These are phyloP conservation scores for Drosophila pectinifera DNA, from an alignment of 1,140 invertebrate genomes.

Conservation along the genomic window DNA sequence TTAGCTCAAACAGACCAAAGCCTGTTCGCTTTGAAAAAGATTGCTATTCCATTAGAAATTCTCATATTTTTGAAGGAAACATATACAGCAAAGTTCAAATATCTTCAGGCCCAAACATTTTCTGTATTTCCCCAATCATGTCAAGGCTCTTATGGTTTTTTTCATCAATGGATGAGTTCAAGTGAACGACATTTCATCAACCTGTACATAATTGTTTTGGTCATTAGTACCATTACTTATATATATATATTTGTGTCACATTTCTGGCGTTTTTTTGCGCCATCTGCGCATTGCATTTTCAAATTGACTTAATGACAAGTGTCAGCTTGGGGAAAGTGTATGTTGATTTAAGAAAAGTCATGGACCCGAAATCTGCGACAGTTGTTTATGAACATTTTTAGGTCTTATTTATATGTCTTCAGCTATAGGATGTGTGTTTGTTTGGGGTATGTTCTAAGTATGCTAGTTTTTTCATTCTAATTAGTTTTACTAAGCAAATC, in stretches of 20 bases:
- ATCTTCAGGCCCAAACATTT: neutral
- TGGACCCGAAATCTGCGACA: slow-evolving; percentile 37
- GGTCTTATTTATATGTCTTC: slow-evolving; percentile 23
- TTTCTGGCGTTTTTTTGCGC: slow-evolving; percentile 31
- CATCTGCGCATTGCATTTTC: slow-evolving; percentile 70
- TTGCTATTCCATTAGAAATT: slow-evolving; percentile 9
- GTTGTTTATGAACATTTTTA: slow-evolving; percentile 54
- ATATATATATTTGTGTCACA: slow-evolving; percentile 12
- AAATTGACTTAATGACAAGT: slow-evolving; percentile 76
- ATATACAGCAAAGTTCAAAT: neutral
- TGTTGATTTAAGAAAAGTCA: slow-evolving; percentile 47
- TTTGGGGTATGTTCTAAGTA: neutral
- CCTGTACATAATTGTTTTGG: slow-evolving; percentile 47
- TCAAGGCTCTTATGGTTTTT: slow-evolving; percentile 10
- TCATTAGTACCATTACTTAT: slow-evolving; percentile 49
- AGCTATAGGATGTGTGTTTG: slow-evolving; percentile 1
- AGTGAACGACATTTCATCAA: slow-evolving; percentile 14
- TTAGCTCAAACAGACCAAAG: neutral
- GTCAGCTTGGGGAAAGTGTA: slow-evolving; percentile 50
- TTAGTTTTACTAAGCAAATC: neutral
- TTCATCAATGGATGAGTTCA: slow-evolving; percentile 30
- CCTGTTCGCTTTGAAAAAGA: slow-evolving; percentile 4
- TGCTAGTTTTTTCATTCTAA: neutral
- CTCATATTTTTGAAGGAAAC: slow-evolving; percentile 1
- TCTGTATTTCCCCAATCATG: neutral